Evolutionary conservation across 2,113 vertebrate species (phyloP).

Genomic region (Ctenodactylus gundi): DNA sequence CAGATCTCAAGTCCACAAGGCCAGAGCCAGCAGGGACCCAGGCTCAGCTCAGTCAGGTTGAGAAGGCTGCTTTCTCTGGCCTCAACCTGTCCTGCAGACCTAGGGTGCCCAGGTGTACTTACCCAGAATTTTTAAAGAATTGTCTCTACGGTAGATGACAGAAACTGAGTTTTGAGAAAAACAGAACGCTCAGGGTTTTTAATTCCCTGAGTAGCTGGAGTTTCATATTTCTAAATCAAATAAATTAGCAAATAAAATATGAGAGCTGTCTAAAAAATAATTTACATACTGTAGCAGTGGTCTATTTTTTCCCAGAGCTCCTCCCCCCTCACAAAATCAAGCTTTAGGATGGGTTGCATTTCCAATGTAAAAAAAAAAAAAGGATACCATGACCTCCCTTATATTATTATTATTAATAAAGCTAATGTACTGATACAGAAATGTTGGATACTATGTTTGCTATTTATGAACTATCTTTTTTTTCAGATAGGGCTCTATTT

Average conservation of each 20-base stretch:
- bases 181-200: not conserved
- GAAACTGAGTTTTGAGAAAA: not conserved
- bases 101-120: rapidly evolving
- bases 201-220: not conserved
- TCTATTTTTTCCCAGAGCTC: not conserved
- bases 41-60: not conserved
- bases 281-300: not conserved
- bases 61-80: not conserved
- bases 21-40: not conserved
- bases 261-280: not conserved
- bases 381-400: not conserved
- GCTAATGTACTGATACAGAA: not conserved
- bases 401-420: not conserved
- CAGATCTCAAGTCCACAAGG: not conserved
- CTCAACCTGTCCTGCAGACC: rapidly evolving
- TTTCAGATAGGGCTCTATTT: not conserved
- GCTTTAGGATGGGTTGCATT: not conserved
- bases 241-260: not conserved
- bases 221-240: conserved; percentile 14
- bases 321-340: not conserved
- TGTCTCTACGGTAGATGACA: not conserved
- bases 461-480: not conserved
- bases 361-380: not conserved
- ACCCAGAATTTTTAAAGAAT: not conserved
- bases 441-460: not conserved